phyloP scores from a whole-genome alignment of 2,888 invertebrate species.

The Seira sanloemensis region DNA sequence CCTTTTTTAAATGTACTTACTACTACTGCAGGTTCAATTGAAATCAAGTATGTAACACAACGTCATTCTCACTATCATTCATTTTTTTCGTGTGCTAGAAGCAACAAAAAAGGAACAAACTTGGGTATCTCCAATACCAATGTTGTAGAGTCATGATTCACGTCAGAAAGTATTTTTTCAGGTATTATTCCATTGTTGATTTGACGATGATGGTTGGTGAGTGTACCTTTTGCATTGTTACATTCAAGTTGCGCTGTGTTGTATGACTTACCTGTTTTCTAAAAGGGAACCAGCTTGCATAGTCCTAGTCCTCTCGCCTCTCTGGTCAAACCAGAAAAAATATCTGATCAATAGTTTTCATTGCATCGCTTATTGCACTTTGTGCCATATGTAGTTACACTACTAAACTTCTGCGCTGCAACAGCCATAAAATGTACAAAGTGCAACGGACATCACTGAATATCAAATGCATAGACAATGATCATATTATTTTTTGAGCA shows the following conservation, averaged over 20 bases:
- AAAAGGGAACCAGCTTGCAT: too few species aligned
- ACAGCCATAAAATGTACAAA: background rate
- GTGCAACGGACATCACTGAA: background rate
- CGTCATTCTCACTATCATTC: slow-evolving; percentile 16
- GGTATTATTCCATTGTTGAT: slow-evolving; percentile 15
- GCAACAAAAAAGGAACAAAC: slow-evolving; percentile 4
- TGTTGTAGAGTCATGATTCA: background rate
- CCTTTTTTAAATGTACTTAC: slow-evolving; percentile 1
- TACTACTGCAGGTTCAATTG: background rate
- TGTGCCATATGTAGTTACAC: too few species aligned
- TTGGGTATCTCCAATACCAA: background rate
- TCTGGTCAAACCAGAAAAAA: too few species aligned
- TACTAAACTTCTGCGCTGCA: background rate
- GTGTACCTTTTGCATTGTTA: background rate
- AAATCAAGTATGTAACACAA: slow-evolving; percentile 19
- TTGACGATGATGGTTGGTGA: background rate
- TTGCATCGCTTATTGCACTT: background rate
- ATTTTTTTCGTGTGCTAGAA: slow-evolving; percentile 11
- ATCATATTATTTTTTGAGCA: background rate
- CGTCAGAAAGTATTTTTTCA: background rate
- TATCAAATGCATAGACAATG: background rate
- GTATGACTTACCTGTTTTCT: background rate
- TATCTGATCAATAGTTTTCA: background rate
- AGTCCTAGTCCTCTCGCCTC: background rate
- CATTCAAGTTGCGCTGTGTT: background rate